These are phyloP conservation scores for roundworm (Caenorhabditis elegans) DNA, from an alignment of 1,140 invertebrate genomes.

Conservation along the genomic window DNA sequence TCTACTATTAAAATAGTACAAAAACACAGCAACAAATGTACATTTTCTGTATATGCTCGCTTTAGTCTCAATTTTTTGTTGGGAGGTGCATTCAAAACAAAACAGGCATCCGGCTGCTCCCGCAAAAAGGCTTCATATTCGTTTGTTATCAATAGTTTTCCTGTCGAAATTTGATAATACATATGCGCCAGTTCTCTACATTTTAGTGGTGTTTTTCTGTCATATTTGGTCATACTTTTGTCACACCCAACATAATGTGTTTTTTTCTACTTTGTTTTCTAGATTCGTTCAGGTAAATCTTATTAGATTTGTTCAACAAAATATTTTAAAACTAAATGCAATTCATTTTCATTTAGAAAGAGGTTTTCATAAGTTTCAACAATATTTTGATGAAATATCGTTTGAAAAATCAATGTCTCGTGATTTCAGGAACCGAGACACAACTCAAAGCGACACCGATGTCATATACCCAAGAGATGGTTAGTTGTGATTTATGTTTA, in stretches of 20 bases:
- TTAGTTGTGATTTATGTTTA: not conserved
- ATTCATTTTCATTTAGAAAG: too few species aligned
- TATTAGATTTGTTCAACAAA: too few species aligned
- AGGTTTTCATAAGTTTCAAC: too few species aligned
- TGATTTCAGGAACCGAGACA: not conserved
- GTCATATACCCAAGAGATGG: slow-evolving; percentile 17
- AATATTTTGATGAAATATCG: too few species aligned
- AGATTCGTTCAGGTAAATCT: not conserved
- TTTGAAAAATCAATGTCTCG: not conserved
- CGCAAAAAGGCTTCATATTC: not conserved
- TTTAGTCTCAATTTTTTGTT: not conserved
- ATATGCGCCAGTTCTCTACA: not conserved
- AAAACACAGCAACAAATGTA: too few species aligned
- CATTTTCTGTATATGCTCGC: not conserved
- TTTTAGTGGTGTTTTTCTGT: not conserved
- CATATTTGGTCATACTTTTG: too few species aligned
- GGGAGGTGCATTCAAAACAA: not conserved
- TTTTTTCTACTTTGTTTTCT: not conserved
- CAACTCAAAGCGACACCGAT: not conserved
- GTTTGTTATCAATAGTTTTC: not conserved
- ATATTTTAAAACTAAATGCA: too few species aligned
- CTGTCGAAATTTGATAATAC: not conserved
- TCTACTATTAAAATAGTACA: not conserved
- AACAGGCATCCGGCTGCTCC: not conserved
- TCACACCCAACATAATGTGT: not conserved